Evolutionary conservation across 2,888 invertebrate genomes (phyloP).

Genomic region (Anarsia innoxiella): DNA sequence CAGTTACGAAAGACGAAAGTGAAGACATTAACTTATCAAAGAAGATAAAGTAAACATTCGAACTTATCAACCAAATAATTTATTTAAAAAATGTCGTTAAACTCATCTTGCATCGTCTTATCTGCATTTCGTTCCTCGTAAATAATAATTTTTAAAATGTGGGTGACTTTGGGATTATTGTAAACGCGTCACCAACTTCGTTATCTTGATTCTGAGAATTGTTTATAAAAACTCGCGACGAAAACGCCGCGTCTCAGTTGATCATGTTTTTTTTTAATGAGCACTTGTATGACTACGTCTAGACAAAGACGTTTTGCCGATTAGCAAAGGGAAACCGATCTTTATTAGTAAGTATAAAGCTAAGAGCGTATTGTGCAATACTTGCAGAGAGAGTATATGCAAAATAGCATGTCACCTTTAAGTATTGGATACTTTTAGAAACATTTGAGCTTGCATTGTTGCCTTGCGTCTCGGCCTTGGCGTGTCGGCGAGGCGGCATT

Average conservation of each 20-base stretch:
- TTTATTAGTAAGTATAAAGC: no score
- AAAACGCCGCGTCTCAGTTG: conserved; percentile 31
- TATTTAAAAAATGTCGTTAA: conserved; percentile 27
- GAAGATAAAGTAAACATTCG: conserved; percentile 9
- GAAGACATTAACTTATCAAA: conserved; percentile 8
- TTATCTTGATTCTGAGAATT: conserved; percentile 50
- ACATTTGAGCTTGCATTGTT: conserved; percentile 10
- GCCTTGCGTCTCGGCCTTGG: conserved; percentile 12
- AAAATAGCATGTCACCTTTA: neutral
- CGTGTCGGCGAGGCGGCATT: conserved; percentile 8
- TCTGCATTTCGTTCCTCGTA: conserved; percentile 30
- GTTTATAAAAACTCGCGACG: conserved; percentile 39
- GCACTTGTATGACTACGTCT: conserved; percentile 20
- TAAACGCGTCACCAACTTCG: conserved; percentile 35
- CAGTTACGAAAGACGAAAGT: conserved; percentile 3
- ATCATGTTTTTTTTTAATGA: conserved; percentile 31
- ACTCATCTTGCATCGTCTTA: conserved; percentile 23
- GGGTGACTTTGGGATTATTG: conserved; percentile 35
- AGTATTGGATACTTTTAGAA: conserved; percentile 5
- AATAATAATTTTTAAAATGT: conserved; percentile 33
- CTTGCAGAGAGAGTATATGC: no score
- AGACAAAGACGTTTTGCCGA: conserved; percentile 15
- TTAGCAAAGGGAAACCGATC: no score
- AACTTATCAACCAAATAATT: conserved; percentile 23
- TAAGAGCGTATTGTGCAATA: no score